Evolutionary conservation across 2,888 invertebrate species (phyloP), one percentile per base, ranked within the genome.

Genomic region (Cerceris ruficornis): DNA sequence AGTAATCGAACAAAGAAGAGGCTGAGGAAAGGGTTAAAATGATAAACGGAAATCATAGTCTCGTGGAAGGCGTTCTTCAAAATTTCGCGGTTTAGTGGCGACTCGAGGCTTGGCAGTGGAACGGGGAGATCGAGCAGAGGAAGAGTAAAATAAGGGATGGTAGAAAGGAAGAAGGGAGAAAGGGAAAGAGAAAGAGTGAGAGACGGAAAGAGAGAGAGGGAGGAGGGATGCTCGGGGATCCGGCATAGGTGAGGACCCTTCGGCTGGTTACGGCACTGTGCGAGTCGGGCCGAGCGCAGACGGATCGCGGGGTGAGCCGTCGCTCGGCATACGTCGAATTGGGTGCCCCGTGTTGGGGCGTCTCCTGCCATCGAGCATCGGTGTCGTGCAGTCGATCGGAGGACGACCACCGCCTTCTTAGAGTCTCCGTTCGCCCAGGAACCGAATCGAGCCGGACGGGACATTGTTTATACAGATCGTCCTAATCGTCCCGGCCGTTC

Each of bases 321-420:
- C 85, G 88, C 87, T 90, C 87, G 89, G 87, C 88, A 89, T 89
- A 90, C 90, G 90, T 90, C 91, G 89, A 90, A 89, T 88, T 87
- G 88, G 88, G 85, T 88, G 88, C 86, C 88, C 89, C 88, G 90
- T 87, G 91, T 90, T 89, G 90, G 91, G 91, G 91, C 91, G 91
- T 90, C 91, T 90, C 90, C 91, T 91, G 87, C 82, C 88, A 82
- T 86, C 84, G 84, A 84, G 85, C 78, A 84, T 85, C 88, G 86
- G 87, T 88, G 87, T 88, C 86, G 87, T 88, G 85, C 86, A 87
- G 88, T 90, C 88, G 87, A 86, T 86, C 85, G 84, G 87, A 82
- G 85, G 82, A 86, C 83, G 83, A 86, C 87, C 85, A 84, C 84
- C 83, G 82, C 84, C 87, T 86, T 84, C 75, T 85, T 75, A 80